Base-by-base conservation (phyloP, 1,140 invertebrate species). In the Drepana arcuata region DNA sequence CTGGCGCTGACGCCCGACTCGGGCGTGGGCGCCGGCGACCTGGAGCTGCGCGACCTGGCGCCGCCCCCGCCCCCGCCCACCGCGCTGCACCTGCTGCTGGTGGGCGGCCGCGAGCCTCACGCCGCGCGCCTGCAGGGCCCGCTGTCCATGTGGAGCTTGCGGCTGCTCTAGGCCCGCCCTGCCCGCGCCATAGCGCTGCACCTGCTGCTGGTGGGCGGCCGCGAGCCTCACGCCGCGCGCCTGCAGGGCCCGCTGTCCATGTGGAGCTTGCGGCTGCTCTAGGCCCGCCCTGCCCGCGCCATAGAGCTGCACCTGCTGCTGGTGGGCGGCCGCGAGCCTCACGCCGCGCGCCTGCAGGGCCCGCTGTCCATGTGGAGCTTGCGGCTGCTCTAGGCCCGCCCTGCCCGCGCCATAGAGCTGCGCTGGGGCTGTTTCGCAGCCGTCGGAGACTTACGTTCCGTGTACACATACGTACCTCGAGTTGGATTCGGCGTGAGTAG, bases 341-440 rank as follows among this genome's bases (percentile, higher is more conserved):
- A 81, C 29, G 27, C 58, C 0, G 73, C 73, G 7, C 34, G 68
- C 13, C 47, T 81, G 14, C 71, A 70, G 42, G 58, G 61, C 14
- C 73, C 77, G 6, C 47, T 81, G 2, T 75, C 77, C 7, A 65
- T 81, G 65, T 78, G 77, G 77, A 67, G 61, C 2, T 81, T 77
- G 43, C 32, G 72, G 14, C 34, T 79, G 21, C 38, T 75, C 43
- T 79, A 68, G 14, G n/a, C n/a, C n/a, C n/a, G n/a, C n/a, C n/a
- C n/a, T n/a, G n/a, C n/a, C n/a, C n/a, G n/a, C n/a, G n/a, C n/a
- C n/a, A n/a, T n/a, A n/a, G n/a, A n/a, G n/a, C n/a, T n/a, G n/a
- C n/a, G n/a, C n/a, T n/a, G n/a, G n/a, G n/a, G n/a, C n/a, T n/a
- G n/a, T n/a, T n/a, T n/a, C n/a, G n/a, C n/a, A n/a, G n/a, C n/a